Evolutionary conservation across 2,888 invertebrate species (phyloP), one percentile per base, ranked within the genome.

Genomic region (Muscina levida): DNA sequence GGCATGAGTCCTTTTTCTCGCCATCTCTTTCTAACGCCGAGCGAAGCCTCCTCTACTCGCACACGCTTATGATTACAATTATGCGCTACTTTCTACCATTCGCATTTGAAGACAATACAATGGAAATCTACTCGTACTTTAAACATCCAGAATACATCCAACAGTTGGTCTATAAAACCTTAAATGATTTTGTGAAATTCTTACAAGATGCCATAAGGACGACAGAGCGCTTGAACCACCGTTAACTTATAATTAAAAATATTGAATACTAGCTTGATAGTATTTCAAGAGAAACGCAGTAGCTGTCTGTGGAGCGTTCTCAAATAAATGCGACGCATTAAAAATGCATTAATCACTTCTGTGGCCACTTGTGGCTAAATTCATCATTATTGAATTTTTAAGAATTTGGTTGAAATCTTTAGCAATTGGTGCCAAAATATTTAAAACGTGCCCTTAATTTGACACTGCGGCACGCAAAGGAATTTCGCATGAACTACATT

Each of bases 331-430:
- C 62, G 15, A 65, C 72, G 71, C 46, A 82, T 83, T 83, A 84
- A 83, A 85, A 79, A 65, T 53, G 75, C 87, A 87, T 87, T 85
- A 87, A 87, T 87, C 87, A 87, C 85, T 85, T 85, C n/a, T n/a
- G n/a, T n/a, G n/a, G n/a, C 31, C 8, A 31, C 3, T 31, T 85
- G 80, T 19, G 66, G 67, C 44, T 51, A 46, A 8, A 44, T 44
- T 24, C 19, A 6, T 48, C 13, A 67, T 31, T 48, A 19, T 39
- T 15, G 1, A 59, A 59, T 10, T n/a, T 62, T 62, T 62, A 6
- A 42, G 19, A 19, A 42, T 42, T 59, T 62, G 13, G 19, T 1
- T 19, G 42, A 42, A 42, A 19, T 62, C 22, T 15, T 2, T 62
- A 4, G 4, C 2, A 37, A 56, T 68, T 59, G 3, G 5, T 81